Base-by-base conservation (phyloP, 2,888 invertebrate species). In the Lissocephala sabroskyi region DNA sequence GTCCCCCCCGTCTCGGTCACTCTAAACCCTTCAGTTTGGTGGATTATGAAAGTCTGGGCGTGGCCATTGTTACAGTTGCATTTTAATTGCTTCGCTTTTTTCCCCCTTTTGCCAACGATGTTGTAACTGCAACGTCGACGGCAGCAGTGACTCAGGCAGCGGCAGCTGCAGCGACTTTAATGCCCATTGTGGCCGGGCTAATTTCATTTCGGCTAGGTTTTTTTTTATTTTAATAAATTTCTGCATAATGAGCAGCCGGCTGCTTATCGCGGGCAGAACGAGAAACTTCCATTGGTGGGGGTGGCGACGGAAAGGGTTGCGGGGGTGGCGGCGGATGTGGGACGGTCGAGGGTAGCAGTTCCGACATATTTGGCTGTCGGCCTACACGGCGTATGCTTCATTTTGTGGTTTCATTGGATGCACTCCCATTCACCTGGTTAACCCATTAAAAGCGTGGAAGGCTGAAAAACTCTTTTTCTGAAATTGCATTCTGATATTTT, bases 371-470 rank as follows among this genome's bases (percentile, higher is more conserved):
- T 48, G 41, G 52, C 36, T 16, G 6, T 28, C 17, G 48, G 51
- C 35, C 46, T 43, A 55, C 48, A 47, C 42, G 57, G 52, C 58
- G 61, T 52, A 58, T 58, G 46, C 62, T 49, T 54, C 52, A 56
- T 56, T 59, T 61, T 46, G 48, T 3, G 3, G 23, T 23, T 23
- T 23, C 3, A n/a, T n/a, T n/a, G n/a, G n/a, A n/a, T n/a, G n/a
- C n/a, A n/a, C n/a, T n/a, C n/a, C n/a, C n/a, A n/a, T n/a, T n/a
- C n/a, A 28, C 28, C 28, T 28, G 10, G 10, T 13, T 11, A 32
- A 10, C 11, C 11, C 11, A 32, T 32, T n/a, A n/a, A n/a, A n/a
- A n/a, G n/a, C n/a, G n/a, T n/a, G n/a, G n/a, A n/a, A n/a, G n/a
- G n/a, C n/a, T n/a, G n/a, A n/a, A n/a, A n/a, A n/a, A n/a, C n/a